Evolutionary conservation across 2,888 invertebrate species (phyloP), one percentile per base, ranked within the genome.

Genomic region (Rhingia campestris): DNA sequence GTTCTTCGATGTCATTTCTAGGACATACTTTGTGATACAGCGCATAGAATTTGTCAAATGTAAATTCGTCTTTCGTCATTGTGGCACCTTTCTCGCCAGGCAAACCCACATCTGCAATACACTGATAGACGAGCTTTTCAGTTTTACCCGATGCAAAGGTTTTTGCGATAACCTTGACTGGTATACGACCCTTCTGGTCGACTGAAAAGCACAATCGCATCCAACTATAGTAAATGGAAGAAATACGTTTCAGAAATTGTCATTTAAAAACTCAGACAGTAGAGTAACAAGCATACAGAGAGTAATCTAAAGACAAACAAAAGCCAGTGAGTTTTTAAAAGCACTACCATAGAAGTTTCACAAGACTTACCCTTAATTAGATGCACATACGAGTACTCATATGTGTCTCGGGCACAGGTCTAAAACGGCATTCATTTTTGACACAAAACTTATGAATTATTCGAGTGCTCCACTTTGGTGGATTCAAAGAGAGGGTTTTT

Each of bases 71-170:
- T 63, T 95, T 96, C 89, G 99, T 98, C 92, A 99, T 98, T 47
- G 96, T 96, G 90, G 98, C 99, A 90, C 97, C 97, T 95, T 98
- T 98, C 76, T 97, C 98, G 82, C 96, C 96, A 0, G 99, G 98
- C 86, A 99, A 94, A 32, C 96, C 97, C 86, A 99, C 93, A 90
- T 99, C 99, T 67, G 96, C 95, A 86, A 99, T 93, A 91, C 97
- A 98, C 90, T 99, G 98, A 93, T 99, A 99, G 41, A 99, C 98
- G 91, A 99, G 93, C 92, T 98, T 99, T 92, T 99, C 99, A 4
- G 99, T 98, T 93, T 98, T 98, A 59, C 99, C 99, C n/a, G 99
- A 99, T 3, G 99, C 99, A 92, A 99, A 99, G 75, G 99, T 99
- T 90, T 97, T 94, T 70, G 98, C 98, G 41, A 99, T 96, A 61